These are phyloP conservation scores for Sphyrna mokarran DNA, from an alignment of 2,113 vertebrate species.

Conservation along the genomic window DNA sequence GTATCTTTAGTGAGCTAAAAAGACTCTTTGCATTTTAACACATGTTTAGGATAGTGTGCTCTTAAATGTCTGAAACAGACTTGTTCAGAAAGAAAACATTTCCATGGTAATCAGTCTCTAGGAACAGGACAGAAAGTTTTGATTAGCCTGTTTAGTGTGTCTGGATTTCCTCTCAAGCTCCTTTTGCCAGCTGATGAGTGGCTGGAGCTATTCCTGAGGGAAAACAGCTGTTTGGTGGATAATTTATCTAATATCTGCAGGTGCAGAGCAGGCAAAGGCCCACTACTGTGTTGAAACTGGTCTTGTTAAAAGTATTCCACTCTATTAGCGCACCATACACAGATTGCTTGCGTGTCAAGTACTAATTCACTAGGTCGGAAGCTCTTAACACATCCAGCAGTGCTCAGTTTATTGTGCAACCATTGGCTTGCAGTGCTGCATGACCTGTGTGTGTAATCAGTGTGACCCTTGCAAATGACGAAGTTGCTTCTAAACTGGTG, in stretches of 20 bases:
- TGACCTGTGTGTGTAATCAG: background rate
- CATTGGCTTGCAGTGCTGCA: background rate
- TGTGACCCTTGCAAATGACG: background rate
- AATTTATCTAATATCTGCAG: constrained; percentile 43
- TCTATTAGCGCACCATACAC: constrained; percentile 39
- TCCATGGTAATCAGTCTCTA: background rate
- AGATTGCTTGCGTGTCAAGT: constrained; percentile 36
- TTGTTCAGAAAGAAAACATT: constrained; percentile 38
- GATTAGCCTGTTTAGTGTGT: constrained; percentile 39
- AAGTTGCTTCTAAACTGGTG: background rate
- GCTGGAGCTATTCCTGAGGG: constrained; percentile 37
- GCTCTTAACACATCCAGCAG: background rate
- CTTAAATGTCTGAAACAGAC: background rate
- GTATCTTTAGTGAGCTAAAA: background rate
- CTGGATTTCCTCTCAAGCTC: constrained; percentile 43
- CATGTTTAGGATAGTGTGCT: background rate
- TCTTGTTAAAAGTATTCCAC: constrained; percentile 32
- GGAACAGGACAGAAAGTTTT: constrained; percentile 32
- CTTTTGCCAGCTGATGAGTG: constrained; percentile 39
- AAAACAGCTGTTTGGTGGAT: constrained; percentile 45
- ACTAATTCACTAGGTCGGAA: constrained; percentile 41
- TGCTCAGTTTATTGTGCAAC: constrained; percentile 16
- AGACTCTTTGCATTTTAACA: background rate
- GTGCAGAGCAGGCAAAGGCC: constrained; percentile 40
- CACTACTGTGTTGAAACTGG: constrained; percentile 36